Evolutionary conservation across 1,140 invertebrate species (phyloP).

Genomic region (Pseudobourletiella spinata): DNA sequence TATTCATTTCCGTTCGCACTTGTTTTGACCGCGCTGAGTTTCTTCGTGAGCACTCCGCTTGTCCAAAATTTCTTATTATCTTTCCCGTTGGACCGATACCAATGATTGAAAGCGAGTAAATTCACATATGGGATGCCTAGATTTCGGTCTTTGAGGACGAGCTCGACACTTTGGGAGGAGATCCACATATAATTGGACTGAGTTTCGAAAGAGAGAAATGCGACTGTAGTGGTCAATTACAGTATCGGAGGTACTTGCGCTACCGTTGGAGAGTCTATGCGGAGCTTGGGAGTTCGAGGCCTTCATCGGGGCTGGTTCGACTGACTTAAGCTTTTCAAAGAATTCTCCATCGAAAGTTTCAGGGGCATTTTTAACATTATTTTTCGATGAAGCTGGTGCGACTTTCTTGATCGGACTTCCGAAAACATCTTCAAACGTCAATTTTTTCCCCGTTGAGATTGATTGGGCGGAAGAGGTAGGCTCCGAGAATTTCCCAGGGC

Average conservation of each 20-base stretch:
- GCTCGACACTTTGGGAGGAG: slow-evolving; percentile 4
- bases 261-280: background rate
- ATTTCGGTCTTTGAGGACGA: slow-evolving; percentile 23
- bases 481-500: no score
- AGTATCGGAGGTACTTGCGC: background rate
- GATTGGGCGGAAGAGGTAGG: background rate
- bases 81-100: slow-evolving; percentile 18
- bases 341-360: slow-evolving; percentile 1
- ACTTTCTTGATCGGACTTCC: slow-evolving; percentile 30
- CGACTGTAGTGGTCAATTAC: slow-evolving; percentile 22
- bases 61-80: slow-evolving; percentile 29
- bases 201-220: slow-evolving; percentile 5
- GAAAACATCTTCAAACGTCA: slow-evolving; percentile 26
- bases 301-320: background rate
- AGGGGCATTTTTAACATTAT: no score
- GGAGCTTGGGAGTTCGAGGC: background rate
- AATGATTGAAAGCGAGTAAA: slow-evolving; percentile 12
- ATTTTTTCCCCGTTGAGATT: background rate
- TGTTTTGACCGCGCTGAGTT: slow-evolving; percentile 15
- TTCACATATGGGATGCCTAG: slow-evolving; percentile 18
- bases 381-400: no score
- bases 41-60: slow-evolving; percentile 19
- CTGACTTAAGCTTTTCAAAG: background rate
- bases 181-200: slow-evolving; percentile 17
- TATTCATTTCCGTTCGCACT: slow-evolving; percentile 35